A percentile compares a stretch with the other conserved stretches of the same genome.
phyloP scores from a whole-genome alignment of 1,140 invertebrate species.

The Anthonomus grandis region DNA sequence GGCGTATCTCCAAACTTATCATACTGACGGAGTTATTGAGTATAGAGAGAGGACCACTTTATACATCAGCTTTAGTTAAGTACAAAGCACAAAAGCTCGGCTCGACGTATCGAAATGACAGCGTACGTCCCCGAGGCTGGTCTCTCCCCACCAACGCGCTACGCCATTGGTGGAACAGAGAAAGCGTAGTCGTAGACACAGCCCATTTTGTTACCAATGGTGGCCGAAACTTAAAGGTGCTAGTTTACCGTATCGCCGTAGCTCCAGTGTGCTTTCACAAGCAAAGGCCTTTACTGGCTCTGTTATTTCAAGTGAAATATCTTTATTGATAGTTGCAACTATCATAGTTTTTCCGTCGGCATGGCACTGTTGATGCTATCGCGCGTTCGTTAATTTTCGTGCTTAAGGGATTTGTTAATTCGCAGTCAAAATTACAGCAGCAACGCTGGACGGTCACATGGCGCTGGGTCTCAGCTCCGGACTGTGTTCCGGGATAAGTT shows the following conservation, averaged over 20 bases:
- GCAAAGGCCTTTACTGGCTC: conserved; percentile 26
- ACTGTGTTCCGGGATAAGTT: conserved; percentile 44
- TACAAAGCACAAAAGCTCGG: conserved; percentile 40
- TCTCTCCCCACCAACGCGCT: conserved; percentile 26
- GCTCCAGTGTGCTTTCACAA: conserved; percentile 34
- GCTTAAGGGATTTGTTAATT: neutral
- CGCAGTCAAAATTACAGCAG: conserved; percentile 15
- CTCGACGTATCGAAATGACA: conserved; percentile 37
- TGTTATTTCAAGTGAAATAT: neutral
- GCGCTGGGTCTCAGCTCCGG: conserved; percentile 49
- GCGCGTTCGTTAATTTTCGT: neutral
- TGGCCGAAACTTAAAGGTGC: conserved; percentile 13
- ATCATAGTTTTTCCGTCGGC: neutral
- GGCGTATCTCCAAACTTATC: conserved; percentile 39
- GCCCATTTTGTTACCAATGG: conserved; percentile 32
- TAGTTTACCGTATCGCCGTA: neutral
- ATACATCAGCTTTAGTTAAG: conserved; percentile 47
- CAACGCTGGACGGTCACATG: conserved; percentile 48
- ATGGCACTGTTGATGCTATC: neutral
- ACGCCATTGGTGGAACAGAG: conserved; percentile 31
- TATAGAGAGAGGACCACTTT: conserved; percentile 45
- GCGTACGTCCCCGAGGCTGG: conserved; percentile 28
- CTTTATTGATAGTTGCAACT: too few relatives aligned
- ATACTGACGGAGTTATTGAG: conserved; percentile 30
- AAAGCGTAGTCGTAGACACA: conserved; percentile 35